Evolutionary conservation across 2,888 invertebrate genomes (phyloP).

Genomic region (Lordiphosa fenestrarum): DNA sequence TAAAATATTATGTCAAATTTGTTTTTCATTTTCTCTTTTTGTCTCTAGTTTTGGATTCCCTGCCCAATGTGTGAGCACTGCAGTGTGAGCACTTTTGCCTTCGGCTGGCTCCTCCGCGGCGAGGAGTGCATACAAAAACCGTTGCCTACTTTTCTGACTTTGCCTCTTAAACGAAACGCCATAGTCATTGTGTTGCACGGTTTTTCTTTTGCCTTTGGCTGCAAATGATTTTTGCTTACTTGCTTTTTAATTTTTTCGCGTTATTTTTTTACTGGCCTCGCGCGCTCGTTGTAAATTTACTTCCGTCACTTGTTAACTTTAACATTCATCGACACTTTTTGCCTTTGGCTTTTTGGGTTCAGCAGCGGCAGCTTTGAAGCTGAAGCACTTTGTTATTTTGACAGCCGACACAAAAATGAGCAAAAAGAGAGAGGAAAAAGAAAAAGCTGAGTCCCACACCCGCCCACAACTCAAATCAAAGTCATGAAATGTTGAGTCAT

Average conservation of each 20-base stretch:
- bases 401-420: conserved; percentile 53
- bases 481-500: conserved; percentile 68
- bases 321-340: conserved; percentile 70
- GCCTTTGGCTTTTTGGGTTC: conserved; percentile 24
- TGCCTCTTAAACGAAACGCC: no score
- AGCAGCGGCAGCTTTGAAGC: conserved; percentile 14
- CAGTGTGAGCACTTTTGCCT: no score
- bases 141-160: conserved; percentile 39
- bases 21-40: no score
- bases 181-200: not conserved
- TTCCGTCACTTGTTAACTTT: conserved; percentile 74
- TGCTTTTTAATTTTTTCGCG: conserved; percentile 53
- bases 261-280: conserved; percentile 29
- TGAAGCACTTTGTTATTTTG: conserved; percentile 69
- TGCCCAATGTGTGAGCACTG: no score
- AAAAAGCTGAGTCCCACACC: conserved; percentile 12
- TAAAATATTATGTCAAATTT: no score
- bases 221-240: conserved; percentile 45
- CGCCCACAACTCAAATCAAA: conserved; percentile 54
- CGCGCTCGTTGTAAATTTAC: conserved; percentile 54
- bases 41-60: no score
- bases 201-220: conserved; percentile 9
- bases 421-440: conserved; percentile 25
- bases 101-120: no score
- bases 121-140: no score